phyloP scores from a whole-genome alignment of 2,113 vertebrate genomes.

The Rattus rattus region DNA sequence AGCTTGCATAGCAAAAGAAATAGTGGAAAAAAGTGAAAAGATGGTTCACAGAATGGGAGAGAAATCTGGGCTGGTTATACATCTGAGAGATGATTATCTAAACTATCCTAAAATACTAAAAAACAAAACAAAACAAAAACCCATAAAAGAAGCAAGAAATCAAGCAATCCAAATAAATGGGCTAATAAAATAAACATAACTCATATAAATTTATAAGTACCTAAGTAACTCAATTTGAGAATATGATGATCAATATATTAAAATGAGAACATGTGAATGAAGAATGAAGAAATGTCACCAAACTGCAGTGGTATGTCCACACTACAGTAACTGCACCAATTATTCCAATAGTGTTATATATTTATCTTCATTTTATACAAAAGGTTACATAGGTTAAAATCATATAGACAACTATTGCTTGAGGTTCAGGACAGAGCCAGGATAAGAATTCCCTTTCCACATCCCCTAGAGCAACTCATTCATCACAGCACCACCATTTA shows the following conservation, averaged over 20 bases:
- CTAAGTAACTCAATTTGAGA: background rate
- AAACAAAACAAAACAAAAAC: background rate
- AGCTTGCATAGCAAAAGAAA: background rate
- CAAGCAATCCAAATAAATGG: background rate
- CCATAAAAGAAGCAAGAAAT: background rate
- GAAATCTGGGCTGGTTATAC: background rate
- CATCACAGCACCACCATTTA: background rate
- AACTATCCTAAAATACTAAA: background rate
- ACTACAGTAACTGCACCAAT: background rate
- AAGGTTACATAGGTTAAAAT: background rate
- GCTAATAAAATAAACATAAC: background rate
- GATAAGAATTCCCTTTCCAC: constrained; percentile 25
- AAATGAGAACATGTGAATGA: background rate
- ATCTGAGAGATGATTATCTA: background rate
- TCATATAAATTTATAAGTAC: background rate
- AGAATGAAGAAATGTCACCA: background rate
- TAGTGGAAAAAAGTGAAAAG: background rate
- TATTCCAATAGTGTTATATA: background rate
- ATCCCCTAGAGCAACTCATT: background rate
- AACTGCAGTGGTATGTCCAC: background rate
- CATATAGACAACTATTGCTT: background rate
- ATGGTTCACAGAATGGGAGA: background rate
- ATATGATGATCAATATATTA: background rate
- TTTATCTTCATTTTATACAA: constrained; percentile 21
- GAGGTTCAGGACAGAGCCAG: background rate